phyloP scores from a whole-genome alignment of 2,113 vertebrate species.

The Athene noctua region DNA sequence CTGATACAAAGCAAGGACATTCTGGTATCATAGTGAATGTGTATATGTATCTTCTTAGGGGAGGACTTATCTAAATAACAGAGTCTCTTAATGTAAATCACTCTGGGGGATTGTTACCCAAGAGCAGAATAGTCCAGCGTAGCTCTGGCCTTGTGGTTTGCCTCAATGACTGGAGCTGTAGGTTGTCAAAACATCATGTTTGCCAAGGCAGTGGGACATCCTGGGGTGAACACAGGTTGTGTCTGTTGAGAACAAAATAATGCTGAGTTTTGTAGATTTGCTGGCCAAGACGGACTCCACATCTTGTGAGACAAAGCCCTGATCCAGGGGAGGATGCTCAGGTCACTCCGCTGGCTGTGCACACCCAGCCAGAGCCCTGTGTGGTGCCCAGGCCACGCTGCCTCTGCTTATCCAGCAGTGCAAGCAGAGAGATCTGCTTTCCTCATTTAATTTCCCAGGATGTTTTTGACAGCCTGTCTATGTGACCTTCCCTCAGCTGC shows the following conservation, averaged over 20 bases:
- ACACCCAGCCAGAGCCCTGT: background rate
- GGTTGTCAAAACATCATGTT: background rate
- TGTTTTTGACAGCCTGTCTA: background rate
- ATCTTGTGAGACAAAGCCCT: background rate
- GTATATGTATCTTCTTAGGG: fast-evolving
- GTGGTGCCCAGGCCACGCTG: background rate
- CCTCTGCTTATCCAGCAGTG: background rate
- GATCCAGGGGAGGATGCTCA: background rate
- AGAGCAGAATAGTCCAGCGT: background rate
- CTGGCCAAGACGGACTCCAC: fast-evolving
- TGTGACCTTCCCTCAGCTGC: background rate
- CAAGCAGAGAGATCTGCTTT: background rate
- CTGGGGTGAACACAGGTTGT: background rate
- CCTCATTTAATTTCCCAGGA: background rate
- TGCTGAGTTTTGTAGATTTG: background rate
- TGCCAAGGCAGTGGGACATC: background rate
- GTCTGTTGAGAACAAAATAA: background rate
- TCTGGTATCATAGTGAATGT: background rate
- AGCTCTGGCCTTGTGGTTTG: background rate
- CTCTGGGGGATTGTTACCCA: background rate
- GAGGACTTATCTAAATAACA: background rate
- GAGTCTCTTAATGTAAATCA: fast-evolving
- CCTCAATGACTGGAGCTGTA: background rate
- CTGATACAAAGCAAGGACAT: background rate
- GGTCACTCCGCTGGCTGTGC: background rate